phyloP scores from a whole-genome alignment of 2,888 invertebrate genomes.

The Campaea margaritaria region DNA sequence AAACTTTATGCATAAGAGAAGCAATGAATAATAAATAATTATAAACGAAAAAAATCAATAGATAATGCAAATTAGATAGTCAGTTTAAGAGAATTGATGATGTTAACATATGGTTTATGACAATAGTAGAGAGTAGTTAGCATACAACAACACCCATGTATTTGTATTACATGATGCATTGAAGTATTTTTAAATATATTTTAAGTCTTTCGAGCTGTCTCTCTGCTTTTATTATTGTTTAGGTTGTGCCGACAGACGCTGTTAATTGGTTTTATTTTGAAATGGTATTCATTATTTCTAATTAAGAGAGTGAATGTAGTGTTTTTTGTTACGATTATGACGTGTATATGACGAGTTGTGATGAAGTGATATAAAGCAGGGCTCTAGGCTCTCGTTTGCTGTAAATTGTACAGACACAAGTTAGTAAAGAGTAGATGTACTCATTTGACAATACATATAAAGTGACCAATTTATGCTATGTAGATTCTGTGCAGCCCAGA shows the following conservation, averaged over 20 bases:
- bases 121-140: constrained; percentile 64
- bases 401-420: constrained; percentile 70
- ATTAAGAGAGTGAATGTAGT: constrained; percentile 51
- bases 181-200: constrained; percentile 59
- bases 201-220: constrained; percentile 59
- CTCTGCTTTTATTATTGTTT: constrained; percentile 69
- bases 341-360: constrained; percentile 49
- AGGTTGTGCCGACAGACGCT: constrained; percentile 83
- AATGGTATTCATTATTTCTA: constrained; percentile 59
- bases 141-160: constrained; percentile 47
- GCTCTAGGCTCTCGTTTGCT: constrained; percentile 54
- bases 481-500: constrained; percentile 64
- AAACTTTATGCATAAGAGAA: constrained; percentile 56
- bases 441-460: constrained; percentile 82
- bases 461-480: constrained; percentile 81
- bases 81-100: constrained; percentile 35
- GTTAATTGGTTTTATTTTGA: constrained; percentile 67
- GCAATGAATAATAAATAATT: constrained; percentile 33
- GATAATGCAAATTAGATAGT: constrained; percentile 49
- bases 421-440: constrained; percentile 68
- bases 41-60: constrained; percentile 49
- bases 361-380: constrained; percentile 46
- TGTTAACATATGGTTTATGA: constrained; percentile 47
- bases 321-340: constrained; percentile 49
- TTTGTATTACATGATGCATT: constrained; percentile 46